These are phyloP conservation scores for Dermatemys mawii DNA, from an alignment of 2,113 vertebrate genomes.

Conservation along the genomic window DNA sequence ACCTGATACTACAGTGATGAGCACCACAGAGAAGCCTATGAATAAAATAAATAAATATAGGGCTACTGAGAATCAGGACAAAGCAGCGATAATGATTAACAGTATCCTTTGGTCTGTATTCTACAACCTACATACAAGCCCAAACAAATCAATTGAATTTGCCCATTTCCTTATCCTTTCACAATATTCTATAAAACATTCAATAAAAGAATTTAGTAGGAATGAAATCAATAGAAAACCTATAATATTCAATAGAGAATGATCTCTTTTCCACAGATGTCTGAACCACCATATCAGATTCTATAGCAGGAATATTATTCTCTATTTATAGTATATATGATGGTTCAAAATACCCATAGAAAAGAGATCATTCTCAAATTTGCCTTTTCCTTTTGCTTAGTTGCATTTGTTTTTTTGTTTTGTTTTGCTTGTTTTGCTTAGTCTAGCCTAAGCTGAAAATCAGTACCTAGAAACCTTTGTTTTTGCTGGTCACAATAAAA, in stretches of 20 bases:
- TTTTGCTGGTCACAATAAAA: neutral
- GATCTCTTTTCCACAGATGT: slow-evolving; percentile 38
- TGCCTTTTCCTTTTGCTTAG: neutral
- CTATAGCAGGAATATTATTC: neutral
- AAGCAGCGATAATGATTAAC: neutral
- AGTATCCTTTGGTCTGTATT: neutral
- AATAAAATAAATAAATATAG: slow-evolving; percentile 19
- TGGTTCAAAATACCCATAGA: slow-evolving; percentile 35
- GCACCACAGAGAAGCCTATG: neutral
- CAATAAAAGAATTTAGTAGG: slow-evolving; percentile 13
- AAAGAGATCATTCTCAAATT: slow-evolving; percentile 54
- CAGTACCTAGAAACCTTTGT: neutral
- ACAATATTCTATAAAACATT: slow-evolving; percentile 27
- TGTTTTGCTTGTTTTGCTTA: no score
- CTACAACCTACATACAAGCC: neutral
- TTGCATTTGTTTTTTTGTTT: neutral
- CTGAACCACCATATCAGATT: neutral
- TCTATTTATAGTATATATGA: neutral
- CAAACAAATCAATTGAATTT: slow-evolving; percentile 6
- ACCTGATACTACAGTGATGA: neutral
- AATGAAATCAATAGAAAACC: slow-evolving; percentile 46
- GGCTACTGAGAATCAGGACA: neutral
- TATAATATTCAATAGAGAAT: slow-evolving; percentile 27
- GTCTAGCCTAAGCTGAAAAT: no score
- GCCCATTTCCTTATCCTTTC: slow-evolving; percentile 21